These are phyloP conservation scores for Craterocephalus amniculus DNA, from an alignment of 2,797 vertebrate species.

Conservation along the genomic window DNA sequence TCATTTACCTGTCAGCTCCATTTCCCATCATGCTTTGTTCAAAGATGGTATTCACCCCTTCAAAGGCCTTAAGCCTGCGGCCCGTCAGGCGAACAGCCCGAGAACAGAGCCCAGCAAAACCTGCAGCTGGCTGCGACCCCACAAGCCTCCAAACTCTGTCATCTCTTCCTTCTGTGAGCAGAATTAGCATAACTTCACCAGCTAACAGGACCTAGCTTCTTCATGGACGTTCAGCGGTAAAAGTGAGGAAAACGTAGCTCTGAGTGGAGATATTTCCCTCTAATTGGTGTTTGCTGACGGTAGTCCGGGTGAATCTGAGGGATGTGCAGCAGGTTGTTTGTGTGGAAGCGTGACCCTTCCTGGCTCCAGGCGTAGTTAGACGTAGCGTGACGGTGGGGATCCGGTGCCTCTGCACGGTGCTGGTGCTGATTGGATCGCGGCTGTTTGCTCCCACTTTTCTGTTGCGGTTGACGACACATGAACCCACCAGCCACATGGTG, in stretches of 20 bases:
- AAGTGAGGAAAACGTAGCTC: not conserved
- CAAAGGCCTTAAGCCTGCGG: slow-evolving; percentile 99
- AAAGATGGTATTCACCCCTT: slow-evolving; percentile 99
- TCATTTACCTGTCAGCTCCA: slow-evolving; percentile 70
- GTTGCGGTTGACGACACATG: slow-evolving; percentile 99
- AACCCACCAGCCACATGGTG: slow-evolving; percentile 96
- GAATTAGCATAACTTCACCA: no score
- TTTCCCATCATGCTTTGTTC: slow-evolving; percentile 94
- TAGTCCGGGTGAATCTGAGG: no score
- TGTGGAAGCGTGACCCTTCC: no score
- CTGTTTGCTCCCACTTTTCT: slow-evolving; percentile 99
- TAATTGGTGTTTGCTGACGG: no score
- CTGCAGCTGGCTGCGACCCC: slow-evolving; percentile 85
- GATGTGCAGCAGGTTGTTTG: no score
- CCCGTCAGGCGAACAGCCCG: slow-evolving; percentile 99
- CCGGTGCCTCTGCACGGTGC: slow-evolving; percentile 91
- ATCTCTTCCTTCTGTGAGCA: no score
- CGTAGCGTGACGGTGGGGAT: slow-evolving; percentile 66
- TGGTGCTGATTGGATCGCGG: slow-evolving; percentile 98
- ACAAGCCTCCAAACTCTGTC: slow-evolving; percentile 6
- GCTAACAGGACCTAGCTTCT: slow-evolving; percentile 5
- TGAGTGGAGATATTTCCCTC: no score
- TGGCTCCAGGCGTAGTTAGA: slow-evolving; percentile 1
- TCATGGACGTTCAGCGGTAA: slow-evolving; percentile 25
- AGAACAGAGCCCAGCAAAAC: slow-evolving; percentile 93